phyloP scores from a whole-genome alignment of 2,113 vertebrate species.

The Periophthalmodon schlosseri region DNA sequence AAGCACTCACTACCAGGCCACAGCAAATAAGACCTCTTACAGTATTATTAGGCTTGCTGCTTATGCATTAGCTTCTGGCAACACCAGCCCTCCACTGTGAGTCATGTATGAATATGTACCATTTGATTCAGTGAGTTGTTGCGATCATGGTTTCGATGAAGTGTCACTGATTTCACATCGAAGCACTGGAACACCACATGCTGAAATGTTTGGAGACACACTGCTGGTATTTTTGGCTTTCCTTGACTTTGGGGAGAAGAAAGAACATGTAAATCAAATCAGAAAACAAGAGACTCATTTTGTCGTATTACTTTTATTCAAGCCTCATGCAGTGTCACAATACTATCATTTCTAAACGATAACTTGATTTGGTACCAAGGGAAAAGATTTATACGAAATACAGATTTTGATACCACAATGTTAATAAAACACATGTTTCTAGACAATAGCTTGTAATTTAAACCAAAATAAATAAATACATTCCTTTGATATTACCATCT shows the following conservation, averaged over 20 bases:
- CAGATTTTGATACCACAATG: too few species aligned
- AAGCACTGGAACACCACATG: background rate
- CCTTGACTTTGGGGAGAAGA: background rate
- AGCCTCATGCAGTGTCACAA: background rate
- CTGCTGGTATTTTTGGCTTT: background rate
- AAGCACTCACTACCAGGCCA: constrained; percentile 18
- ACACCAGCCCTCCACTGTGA: constrained; percentile 12
- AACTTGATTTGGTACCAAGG: too few species aligned
- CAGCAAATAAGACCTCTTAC: constrained; percentile 19
- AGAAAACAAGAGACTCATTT: background rate
- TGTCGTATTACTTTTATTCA: background rate
- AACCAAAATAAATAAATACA: too few species aligned
- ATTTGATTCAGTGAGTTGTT: background rate
- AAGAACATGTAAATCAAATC: background rate
- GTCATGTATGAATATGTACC: constrained; percentile 5
- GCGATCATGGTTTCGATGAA: background rate
- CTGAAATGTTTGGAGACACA: background rate
- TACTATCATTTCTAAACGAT: too few species aligned
- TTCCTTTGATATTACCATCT: too few species aligned
- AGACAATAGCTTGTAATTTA: too few species aligned
- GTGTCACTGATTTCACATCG: background rate
- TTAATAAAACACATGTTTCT: too few species aligned
- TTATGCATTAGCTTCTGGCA: constrained; percentile 12
- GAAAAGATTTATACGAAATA: too few species aligned
- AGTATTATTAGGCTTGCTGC: constrained; percentile 10